Evolutionary conservation across 2,797 vertebrate species (phyloP).

Genomic region (Chaetodon trifasciatus): DNA sequence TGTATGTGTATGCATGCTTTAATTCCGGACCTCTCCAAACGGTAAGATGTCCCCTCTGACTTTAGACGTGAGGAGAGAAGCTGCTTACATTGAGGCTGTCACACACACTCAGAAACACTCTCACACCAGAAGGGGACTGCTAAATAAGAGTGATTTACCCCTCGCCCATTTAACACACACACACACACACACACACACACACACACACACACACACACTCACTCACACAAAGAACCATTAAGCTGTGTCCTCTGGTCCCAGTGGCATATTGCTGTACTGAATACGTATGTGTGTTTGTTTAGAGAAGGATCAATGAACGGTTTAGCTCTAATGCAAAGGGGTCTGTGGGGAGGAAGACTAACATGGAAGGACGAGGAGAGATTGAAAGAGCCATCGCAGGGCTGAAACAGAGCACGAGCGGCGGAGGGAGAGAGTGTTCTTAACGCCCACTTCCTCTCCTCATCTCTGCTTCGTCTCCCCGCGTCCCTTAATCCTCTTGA

Average conservation of each 20-base stretch:
- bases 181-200: conserved; percentile 4
- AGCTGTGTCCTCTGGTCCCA: conserved; percentile 54
- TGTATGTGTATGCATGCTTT: neutral
- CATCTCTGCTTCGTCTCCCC: neutral
- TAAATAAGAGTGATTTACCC: conserved; percentile 61
- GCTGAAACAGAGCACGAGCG: neutral
- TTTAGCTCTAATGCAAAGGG: conserved; percentile 64
- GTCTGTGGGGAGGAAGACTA: conserved; percentile 50
- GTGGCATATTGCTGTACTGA: conserved; percentile 60
- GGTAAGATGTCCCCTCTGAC: conserved; percentile 65
- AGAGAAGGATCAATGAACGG: conserved; percentile 67
- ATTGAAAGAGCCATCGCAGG: conserved; percentile 33
- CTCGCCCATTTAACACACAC: neutral
- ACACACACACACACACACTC: conserved; percentile 11
- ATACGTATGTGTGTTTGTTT: conserved; percentile 78
- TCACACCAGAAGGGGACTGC: conserved; percentile 15
- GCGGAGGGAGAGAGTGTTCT: neutral
- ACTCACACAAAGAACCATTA: conserved; percentile 46
- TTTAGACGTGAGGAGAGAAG: conserved; percentile 52
- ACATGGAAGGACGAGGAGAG: conserved; percentile 38
- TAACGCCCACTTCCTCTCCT: neutral
- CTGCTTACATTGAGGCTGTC: conserved; percentile 49
- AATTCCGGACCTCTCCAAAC: conserved; percentile 55
- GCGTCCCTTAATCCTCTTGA: conserved; percentile 3
- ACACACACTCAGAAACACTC: conserved; percentile 34